Base-by-base conservation (phyloP, 2,888 invertebrate species). In the Lochmaea crataegi region DNA sequence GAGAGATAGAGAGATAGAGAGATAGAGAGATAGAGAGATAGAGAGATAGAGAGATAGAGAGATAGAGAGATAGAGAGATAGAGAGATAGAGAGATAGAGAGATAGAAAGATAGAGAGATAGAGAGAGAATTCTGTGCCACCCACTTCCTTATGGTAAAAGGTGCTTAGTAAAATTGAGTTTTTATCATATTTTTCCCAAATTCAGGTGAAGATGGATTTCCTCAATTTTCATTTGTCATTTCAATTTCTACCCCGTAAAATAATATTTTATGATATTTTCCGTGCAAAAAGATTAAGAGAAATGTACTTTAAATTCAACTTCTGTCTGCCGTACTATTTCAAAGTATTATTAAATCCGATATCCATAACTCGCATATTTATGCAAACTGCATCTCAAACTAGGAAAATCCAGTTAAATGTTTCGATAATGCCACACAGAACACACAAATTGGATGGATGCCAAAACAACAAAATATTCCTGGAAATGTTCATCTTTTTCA, bases 401-500 rank as follows among this genome's bases (percentile, higher is more conserved):
- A 76, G 79, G 78, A 77, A 76, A 79, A 77, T 80, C 76, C 76
- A 78, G 77, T 78, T 78, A 77, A 79, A 78, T 76, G 78, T 76
- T 79, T 77, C 78, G 78, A 80, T 80, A 80, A 77, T 77, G 74
- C 77, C 77, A 79, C 79, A 80, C 32, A 26, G 32, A 38, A 38
- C 76, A 78, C 75, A 77, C 81, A 81, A 82, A 83, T 82, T 84
- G 84, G 83, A 84, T 78, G 72, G 74, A 76, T 80, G 83, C 83
- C 83, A 83, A 82, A 53, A 78, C 80, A 81, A 80, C 70, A 82
- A 80, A 78, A 78, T 73, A 71, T 75, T 70, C 65, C 64, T 70
- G 53, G 65, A 69, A 41, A 70, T 73, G 64, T 73, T 74, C 75
- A 75, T 74, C 77, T 77, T 77, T 77, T 83, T 83, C 79, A 76